These are phyloP conservation scores for Cosmopolites sordidus DNA, from an alignment of 2,888 invertebrate species.

Conservation along the genomic window DNA sequence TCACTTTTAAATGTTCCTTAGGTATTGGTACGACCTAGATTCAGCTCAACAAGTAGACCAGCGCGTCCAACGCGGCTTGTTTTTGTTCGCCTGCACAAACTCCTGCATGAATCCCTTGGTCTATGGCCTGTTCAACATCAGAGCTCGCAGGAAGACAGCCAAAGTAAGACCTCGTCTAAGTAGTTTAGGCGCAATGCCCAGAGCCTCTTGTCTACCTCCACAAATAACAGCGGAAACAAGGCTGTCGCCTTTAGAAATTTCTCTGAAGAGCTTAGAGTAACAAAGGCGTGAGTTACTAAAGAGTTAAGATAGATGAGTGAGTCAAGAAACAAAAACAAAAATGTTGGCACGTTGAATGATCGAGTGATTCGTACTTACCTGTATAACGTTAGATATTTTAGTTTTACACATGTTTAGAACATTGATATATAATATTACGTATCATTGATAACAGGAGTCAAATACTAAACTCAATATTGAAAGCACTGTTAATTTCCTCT, in stretches of 20 bases:
- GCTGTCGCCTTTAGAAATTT: slow-evolving; percentile 40
- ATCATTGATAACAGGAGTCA: too few species aligned
- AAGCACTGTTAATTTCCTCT: too few species aligned
- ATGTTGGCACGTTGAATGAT: too few species aligned
- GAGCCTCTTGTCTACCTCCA: slow-evolving; percentile 20
- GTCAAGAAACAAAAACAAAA: too few species aligned
- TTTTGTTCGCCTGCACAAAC: slow-evolving; percentile 93
- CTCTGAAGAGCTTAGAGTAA: slow-evolving; percentile 39
- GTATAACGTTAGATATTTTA: too few species aligned
- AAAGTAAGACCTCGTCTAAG: slow-evolving; percentile 47
- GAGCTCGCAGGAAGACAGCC: slow-evolving; percentile 48
- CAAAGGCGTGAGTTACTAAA: too few species aligned
- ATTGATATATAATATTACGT: too few species aligned
- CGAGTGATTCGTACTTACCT: too few species aligned
- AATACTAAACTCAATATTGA: too few species aligned
- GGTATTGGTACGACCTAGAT: slow-evolving; percentile 78
- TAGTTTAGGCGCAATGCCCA: slow-evolving; percentile 32
- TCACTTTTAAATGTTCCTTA: slow-evolving; percentile 42
- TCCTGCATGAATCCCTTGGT: slow-evolving; percentile 96
- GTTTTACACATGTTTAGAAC: too few species aligned
- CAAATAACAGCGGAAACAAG: slow-evolving; percentile 38
- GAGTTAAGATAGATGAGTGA: too few species aligned
- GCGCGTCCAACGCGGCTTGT: slow-evolving; percentile 77
- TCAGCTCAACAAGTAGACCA: slow-evolving; percentile 68
- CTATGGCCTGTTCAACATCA: slow-evolving; percentile 83